Conservation (phyloP, 2,888 invertebrate species). For the Criorhina ranunculi region DNA sequence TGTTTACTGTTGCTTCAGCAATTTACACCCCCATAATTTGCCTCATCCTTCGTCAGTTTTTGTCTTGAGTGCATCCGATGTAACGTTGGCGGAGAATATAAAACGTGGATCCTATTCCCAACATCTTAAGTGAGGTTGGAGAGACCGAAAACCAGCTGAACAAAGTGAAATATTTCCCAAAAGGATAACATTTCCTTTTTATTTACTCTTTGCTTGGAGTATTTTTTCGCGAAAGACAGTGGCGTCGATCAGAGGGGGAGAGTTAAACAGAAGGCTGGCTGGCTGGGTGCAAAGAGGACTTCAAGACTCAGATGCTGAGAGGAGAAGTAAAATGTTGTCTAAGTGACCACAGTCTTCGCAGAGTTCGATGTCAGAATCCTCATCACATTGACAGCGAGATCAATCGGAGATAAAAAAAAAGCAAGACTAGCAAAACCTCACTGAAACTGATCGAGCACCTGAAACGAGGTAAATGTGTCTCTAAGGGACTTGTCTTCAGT, state of each 20-base stretch:
- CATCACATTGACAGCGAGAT: too few relatives aligned
- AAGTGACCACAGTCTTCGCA: too few relatives aligned
- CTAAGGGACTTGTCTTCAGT: too few relatives aligned
- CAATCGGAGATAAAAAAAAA: too few relatives aligned
- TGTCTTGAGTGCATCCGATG: conserved; percentile 20
- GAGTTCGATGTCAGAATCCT: too few relatives aligned
- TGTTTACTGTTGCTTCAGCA: conserved; percentile 63
- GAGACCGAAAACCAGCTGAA: conserved; percentile 50
- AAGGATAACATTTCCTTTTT: conserved; percentile 47
- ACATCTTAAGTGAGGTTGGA: conserved; percentile 9
- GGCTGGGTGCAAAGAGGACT: too few relatives aligned
- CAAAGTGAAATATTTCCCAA: conserved; percentile 68
- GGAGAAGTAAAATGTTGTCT: too few relatives aligned
- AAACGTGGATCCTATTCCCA: background rate
- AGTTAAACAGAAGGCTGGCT: background rate
- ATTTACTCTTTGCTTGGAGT: background rate
- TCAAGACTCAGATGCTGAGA: too few relatives aligned
- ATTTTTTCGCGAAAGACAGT: conserved; percentile 16
- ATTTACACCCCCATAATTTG: conserved; percentile 39
- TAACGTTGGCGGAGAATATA: background rate
- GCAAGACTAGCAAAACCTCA: too few relatives aligned
- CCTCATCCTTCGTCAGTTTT: conserved; percentile 5
- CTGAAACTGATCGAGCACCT: too few relatives aligned
- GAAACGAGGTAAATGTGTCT: too few relatives aligned
- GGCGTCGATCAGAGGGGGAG: conserved; percentile 20